phyloP scores from a whole-genome alignment of 2,797 vertebrate species.

The Tamandua tetradactyla region DNA sequence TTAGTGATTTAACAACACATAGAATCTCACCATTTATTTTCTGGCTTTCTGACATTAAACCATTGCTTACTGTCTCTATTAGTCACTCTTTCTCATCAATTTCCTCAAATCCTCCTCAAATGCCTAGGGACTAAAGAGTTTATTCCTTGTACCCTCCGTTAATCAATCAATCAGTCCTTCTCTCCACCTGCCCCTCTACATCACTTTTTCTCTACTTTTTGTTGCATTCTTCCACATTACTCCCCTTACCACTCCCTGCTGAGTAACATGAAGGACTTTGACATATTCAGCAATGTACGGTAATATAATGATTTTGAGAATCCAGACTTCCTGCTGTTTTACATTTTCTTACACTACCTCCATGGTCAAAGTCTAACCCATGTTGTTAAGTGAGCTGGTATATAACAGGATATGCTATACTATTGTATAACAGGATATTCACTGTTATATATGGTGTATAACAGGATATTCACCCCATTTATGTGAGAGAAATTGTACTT shows the following conservation, averaged over 20 bases:
- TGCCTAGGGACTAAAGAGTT: neutral
- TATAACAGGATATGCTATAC: neutral
- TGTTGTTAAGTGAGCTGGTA: neutral
- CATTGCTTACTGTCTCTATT: neutral
- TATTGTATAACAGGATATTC: too few relatives aligned
- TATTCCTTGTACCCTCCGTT: neutral
- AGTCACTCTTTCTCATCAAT: neutral
- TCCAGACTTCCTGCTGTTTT: neutral
- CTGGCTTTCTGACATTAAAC: neutral
- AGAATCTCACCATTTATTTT: neutral
- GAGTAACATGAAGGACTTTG: too few relatives aligned
- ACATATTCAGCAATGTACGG: neutral
- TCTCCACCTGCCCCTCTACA: neutral
- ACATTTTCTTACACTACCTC: neutral
- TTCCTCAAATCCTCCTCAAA: neutral
- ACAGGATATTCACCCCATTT: neutral
- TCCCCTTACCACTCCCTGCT: neutral
- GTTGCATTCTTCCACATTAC: rapidly evolving
- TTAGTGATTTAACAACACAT: neutral
- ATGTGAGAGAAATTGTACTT: neutral
- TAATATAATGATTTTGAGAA: neutral
- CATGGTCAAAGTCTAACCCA: neutral
- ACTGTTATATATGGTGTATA: too few relatives aligned
- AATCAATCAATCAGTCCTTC: neutral
- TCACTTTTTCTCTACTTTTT: neutral